Evolutionary conservation across 2,888 invertebrate genomes (phyloP).

Genomic region (Bellardia bayeri): DNA sequence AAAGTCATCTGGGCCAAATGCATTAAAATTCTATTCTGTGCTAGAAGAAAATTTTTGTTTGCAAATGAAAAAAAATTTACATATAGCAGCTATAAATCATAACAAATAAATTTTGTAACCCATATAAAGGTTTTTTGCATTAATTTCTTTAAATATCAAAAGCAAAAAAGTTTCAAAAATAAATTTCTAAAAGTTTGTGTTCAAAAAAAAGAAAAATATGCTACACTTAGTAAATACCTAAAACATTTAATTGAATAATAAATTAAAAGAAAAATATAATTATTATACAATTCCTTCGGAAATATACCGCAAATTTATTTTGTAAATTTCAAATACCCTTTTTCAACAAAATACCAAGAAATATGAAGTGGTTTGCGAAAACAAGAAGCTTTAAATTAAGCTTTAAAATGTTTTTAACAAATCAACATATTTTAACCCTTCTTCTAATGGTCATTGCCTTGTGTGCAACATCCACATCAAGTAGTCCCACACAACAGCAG

Average conservation of each 20-base stretch:
- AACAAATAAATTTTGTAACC: slow-evolving; percentile 40
- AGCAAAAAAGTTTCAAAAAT: neutral
- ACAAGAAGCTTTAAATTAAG: slow-evolving; percentile 61
- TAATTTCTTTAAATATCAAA: slow-evolving; percentile 1
- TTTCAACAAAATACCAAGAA: slow-evolving; percentile 25
- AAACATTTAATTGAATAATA: slow-evolving; percentile 13
- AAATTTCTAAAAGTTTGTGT: slow-evolving; percentile 1
- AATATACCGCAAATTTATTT: neutral
- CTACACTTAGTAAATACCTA: neutral
- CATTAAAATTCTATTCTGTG: neutral
- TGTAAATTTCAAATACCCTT: slow-evolving; percentile 16
- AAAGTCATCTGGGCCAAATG: neutral
- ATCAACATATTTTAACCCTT: slow-evolving; percentile 72
- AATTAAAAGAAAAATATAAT: neutral
- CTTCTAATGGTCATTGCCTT: slow-evolving; percentile 71
- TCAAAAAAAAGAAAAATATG: slow-evolving; percentile 24
- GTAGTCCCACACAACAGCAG: slow-evolving; percentile 72
- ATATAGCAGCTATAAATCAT: slow-evolving; percentile 26
- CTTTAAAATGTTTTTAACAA: slow-evolving; percentile 66
- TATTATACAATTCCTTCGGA: neutral
- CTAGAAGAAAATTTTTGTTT: neutral
- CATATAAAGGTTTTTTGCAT: slow-evolving; percentile 9
- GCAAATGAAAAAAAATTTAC: slow-evolving; percentile 5
- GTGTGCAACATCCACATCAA: slow-evolving; percentile 70
- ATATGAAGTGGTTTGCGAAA: slow-evolving; percentile 65